These are phyloP conservation scores for Agrypnia vestita DNA, from an alignment of 1,140 invertebrate species.

Conservation along the genomic window DNA sequence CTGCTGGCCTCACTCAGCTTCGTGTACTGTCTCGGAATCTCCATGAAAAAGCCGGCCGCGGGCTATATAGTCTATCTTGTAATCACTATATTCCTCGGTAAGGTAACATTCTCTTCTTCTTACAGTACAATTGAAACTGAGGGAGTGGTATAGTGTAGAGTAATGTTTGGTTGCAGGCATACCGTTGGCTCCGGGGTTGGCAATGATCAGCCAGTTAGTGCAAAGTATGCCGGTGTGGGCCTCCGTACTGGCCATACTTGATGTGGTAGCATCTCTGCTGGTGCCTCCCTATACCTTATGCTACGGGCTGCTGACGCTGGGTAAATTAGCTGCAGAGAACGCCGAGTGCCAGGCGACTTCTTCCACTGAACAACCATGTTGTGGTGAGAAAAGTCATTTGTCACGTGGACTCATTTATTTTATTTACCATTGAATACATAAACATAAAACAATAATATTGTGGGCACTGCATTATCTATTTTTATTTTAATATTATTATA, in stretches of 20 bases:
- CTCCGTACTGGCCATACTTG: constrained; percentile 43
- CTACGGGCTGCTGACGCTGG: constrained; percentile 47
- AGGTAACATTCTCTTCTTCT: constrained; percentile 44
- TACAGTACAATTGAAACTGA: too few species aligned
- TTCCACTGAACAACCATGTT: neutral
- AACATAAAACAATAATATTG: too few species aligned
- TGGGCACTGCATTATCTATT: too few species aligned
- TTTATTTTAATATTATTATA: too few species aligned
- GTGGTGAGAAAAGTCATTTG: constrained; percentile 1
- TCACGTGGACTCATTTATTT: too few species aligned
- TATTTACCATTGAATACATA: too few species aligned
- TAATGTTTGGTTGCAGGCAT: constrained; percentile 12
- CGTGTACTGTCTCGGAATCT: constrained; percentile 64
- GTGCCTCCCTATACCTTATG: constrained; percentile 62
- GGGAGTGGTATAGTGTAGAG: too few species aligned
- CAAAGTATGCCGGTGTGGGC: neutral
- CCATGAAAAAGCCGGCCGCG: constrained; percentile 60
- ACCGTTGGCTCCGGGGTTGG: neutral
- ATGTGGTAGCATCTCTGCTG: neutral
- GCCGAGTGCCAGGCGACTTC: constrained; percentile 54
- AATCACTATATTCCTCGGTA: constrained; percentile 63
- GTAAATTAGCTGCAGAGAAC: constrained; percentile 60
- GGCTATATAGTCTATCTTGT: constrained; percentile 57
- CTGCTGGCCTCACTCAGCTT: constrained; percentile 62
- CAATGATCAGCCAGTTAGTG: neutral